Evolutionary conservation across 2,888 invertebrate species (phyloP), one percentile per base, ranked within the genome.

Genomic region (Pelosia muscerda): DNA sequence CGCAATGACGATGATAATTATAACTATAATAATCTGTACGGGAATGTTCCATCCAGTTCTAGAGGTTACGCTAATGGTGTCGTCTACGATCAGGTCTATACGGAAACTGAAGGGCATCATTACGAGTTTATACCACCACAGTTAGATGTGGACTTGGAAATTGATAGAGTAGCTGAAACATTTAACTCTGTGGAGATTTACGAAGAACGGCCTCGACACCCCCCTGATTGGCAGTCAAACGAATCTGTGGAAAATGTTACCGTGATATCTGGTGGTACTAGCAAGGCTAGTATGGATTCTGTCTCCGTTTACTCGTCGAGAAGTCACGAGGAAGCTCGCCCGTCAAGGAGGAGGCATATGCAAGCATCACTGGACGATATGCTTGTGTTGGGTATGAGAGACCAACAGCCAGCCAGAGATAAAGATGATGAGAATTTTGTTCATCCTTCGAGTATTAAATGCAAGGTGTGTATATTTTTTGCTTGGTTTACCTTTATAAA

Each of bases 291-390:
- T 75, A 86, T 93, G 72, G 96, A 96, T 76, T 95, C 96, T 2
- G 93, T 96, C 42, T 96, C 96, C 1, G 90, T 96, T 76, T 95
- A 95, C 74, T 96, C 96, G 55, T 95, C 95, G 2, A 92, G 95
- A 77, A 96, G 96, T 79, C 94, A 95, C 69, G 96, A 96, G 71
- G 92, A 91, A 69, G 88, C 93, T 2, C 78, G 92, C 22, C 92
- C 92, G 5, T 77, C 88, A 5, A 75, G 90, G 11, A 74, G 89
- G 54, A 85, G 83, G 66, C 92, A 92, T 49, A 76, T 95, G 77
- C 95, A 94, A 73, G 93, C 95, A 9, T 96, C 96, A 0, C 88
- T 96, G 79, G 96, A 96, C 72, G 96, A 96, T 77, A 96, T 96
- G 86, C 92, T 96, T 15, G 92, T 96, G 77, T 84, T 96, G 56